These are phyloP conservation scores for Pachyseris speciosa DNA, from an alignment of 64 coral and sea anemone species.

Conservation along the genomic window DNA sequence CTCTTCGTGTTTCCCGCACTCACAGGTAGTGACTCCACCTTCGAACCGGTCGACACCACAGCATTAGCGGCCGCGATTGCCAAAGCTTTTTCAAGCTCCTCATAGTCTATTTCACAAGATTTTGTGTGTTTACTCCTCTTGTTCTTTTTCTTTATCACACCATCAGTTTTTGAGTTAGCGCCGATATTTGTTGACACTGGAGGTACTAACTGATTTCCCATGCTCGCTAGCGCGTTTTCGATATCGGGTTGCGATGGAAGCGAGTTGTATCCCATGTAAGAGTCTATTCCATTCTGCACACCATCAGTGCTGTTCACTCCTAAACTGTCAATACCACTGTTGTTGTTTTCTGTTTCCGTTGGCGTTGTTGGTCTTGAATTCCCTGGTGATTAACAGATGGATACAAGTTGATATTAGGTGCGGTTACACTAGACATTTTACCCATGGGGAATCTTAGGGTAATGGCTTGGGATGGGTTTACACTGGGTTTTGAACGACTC, in stretches of 20 bases:
- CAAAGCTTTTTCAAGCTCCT: conserved; percentile 97
- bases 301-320: conserved; percentile 36
- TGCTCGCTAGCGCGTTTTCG: conserved; percentile 72
- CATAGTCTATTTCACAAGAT: conserved; percentile 99
- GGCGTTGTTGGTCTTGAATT: conserved; percentile 88
- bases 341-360: conserved; percentile 67
- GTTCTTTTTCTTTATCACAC: conserved; percentile 85
- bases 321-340: conserved; percentile 56
- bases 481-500: no score
- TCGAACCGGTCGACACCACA: conserved; percentile 32
- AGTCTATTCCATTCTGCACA: conserved; percentile 81
- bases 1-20: conserved; percentile 61
- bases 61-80: conserved; percentile 76
- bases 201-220: conserved; percentile 68
- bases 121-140: conserved; percentile 89
- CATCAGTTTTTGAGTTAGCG: conserved; percentile 74
- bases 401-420: no score
- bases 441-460: no score
- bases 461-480: no score
- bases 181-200: conserved; percentile 32
- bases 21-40: conserved; percentile 55
- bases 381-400: neutral
- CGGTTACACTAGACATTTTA: no score
- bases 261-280: conserved; percentile 38
- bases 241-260: conserved; percentile 60